phyloP scores from a whole-genome alignment of 1,140 invertebrate species.

The Drosophila virilis region DNA sequence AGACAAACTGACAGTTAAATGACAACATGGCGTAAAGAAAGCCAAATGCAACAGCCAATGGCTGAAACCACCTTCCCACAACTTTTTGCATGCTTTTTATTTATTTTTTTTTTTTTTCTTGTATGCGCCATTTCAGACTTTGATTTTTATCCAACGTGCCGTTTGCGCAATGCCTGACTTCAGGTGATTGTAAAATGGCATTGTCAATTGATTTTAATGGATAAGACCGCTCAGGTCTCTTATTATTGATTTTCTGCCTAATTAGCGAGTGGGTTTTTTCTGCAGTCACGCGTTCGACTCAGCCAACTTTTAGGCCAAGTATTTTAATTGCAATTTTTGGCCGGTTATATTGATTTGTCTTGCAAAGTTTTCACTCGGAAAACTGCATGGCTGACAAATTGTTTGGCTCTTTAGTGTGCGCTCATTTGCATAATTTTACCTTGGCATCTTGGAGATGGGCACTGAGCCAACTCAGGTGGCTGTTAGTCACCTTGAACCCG shows the following conservation, averaged over 20 bases:
- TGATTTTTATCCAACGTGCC: conserved; percentile 38
- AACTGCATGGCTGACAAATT: conserved; percentile 61
- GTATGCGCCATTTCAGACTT: conserved; percentile 39
- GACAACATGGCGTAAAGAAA: conserved; percentile 49
- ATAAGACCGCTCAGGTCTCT: conserved; percentile 17
- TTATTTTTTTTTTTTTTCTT: not conserved
- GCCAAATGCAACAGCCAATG: conserved; percentile 47
- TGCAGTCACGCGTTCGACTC: conserved; percentile 52
- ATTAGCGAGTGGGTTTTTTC: conserved; percentile 25
- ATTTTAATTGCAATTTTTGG: conserved; percentile 66
- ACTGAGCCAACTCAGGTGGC: conserved; percentile 37
- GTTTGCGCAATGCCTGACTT: conserved; percentile 42
- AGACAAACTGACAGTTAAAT: conserved; percentile 71
- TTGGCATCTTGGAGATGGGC: conserved; percentile 26
- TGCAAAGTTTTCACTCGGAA: conserved; percentile 50
- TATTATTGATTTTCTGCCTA: conserved; percentile 53
- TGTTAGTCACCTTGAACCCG: conserved; percentile 65
- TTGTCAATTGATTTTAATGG: conserved; percentile 38
- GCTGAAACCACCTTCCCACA: not conserved
- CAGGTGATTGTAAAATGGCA: conserved; percentile 61
- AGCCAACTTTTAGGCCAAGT: conserved; percentile 52
- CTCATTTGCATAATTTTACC: conserved; percentile 71
- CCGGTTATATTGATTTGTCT: conserved; percentile 65
- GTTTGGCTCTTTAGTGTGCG: conserved; percentile 36
- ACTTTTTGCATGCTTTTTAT: not conserved